Percentiles rank a stretch among this genome's conserved stretches.
phyloP scores from a whole-genome alignment of 2,797 vertebrate genomes.

The Bryconaethiops microstoma region DNA sequence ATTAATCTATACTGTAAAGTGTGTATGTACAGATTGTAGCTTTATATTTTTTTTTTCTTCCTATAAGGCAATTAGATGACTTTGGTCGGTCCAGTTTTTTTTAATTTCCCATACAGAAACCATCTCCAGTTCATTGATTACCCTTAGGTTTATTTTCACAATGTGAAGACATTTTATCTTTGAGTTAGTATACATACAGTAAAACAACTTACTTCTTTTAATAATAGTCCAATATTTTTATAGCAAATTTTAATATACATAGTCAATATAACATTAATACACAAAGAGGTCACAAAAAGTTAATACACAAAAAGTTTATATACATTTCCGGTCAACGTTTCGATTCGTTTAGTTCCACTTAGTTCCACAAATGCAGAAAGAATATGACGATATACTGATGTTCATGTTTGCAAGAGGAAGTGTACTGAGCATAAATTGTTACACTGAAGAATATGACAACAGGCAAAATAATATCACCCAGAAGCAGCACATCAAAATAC shows the following conservation, averaged over 20 bases:
- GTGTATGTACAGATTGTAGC: too few relatives aligned
- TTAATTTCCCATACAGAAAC: neutral
- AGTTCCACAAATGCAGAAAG: conserved; percentile 2
- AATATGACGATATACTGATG: neutral
- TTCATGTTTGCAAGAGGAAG: neutral
- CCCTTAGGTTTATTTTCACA: conserved; percentile 12
- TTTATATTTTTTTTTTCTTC: too few relatives aligned
- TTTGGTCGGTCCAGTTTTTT: too few relatives aligned
- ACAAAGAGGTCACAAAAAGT: neutral
- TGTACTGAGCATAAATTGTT: neutral
- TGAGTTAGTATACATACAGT: neutral
- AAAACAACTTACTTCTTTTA: neutral
- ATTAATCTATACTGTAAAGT: too few relatives aligned
- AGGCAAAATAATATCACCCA: neutral
- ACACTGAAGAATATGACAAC: neutral
- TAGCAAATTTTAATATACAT: neutral
- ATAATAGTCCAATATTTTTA: neutral
- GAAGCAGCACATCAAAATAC: conserved; percentile 2
- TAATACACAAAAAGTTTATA: neutral
- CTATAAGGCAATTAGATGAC: too few relatives aligned
- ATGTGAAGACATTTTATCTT: neutral
- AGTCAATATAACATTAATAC: neutral
- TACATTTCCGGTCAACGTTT: neutral
- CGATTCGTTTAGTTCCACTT: neutral
- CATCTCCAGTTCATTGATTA: neutral